Percentiles rank a stretch among this genome's conserved stretches.
Conservation (phyloP, 1,140 invertebrate genomes). For the Lepidurus packardi region DNA sequence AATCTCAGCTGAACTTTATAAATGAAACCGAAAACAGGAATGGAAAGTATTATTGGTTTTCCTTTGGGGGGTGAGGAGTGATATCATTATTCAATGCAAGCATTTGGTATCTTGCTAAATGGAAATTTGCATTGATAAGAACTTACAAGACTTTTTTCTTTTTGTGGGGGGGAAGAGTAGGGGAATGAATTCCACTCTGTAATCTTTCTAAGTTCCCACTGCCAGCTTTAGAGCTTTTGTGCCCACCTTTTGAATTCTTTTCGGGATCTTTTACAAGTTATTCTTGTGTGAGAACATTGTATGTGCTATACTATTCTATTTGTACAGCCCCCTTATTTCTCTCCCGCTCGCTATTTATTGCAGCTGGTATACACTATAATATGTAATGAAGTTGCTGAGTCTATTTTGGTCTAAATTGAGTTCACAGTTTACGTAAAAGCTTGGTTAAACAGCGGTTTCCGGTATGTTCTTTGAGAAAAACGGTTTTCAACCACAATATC, state of each 20-base stretch:
- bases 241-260: constrained; percentile 11
- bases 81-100: neutral
- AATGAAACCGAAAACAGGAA: neutral
- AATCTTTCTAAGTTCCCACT: constrained; percentile 2
- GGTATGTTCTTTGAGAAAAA: no score
- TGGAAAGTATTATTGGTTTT: neutral
- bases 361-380: constrained; percentile 10
- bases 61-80: neutral
- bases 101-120: constrained; percentile 4
- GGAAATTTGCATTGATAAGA: neutral
- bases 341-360: constrained; percentile 14
- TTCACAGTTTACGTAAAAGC: no score
- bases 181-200: no score
- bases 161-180: neutral
- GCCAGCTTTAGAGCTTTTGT: constrained; percentile 11
- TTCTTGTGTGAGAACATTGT: neutral
- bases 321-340: constrained; percentile 10
- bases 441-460: no score
- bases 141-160: neutral
- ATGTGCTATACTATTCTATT: constrained; percentile 12
- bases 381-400: neutral
- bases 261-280: neutral
- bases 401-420: neutral
- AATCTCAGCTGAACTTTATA: constrained; percentile 5
- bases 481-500: no score